Base-by-base conservation (phyloP, 2,888 invertebrate species). In the Oegoconia quadripuncta region DNA sequence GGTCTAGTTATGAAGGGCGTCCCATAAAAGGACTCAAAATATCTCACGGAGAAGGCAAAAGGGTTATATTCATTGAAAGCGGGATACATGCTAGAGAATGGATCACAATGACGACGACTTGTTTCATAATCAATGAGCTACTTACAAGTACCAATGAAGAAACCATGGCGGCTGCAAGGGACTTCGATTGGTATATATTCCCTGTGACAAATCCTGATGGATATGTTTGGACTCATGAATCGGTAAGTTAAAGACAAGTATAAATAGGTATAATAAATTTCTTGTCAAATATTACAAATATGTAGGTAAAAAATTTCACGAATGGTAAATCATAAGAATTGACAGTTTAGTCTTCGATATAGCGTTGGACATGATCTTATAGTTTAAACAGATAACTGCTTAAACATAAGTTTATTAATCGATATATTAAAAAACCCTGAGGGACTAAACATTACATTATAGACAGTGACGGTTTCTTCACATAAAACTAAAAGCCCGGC, bases 121-220 rank as follows among this genome's bases (percentile, higher is more conserved):
- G 91, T 17, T 93, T 86, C 44, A 83, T 93, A 3, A 65, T 89
- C n/a, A 88, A 90, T 52, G 88, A 92, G 51, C 68, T 93, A 3
- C 51, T 92, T 26, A 90, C 89, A n/a, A 91, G 90, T 46, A 54
- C 72, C 1, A 69, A 90, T 44, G 47, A 64, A 0, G 80, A 84
- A 3, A 68, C 88, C 0, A 70, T 70, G 39, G 59, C 75, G 1
- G 79, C 88, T 25, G 90, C 89, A 0, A 74, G 77, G 9, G 83
- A 79, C 41, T 89, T 83, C 54, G 93, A 94, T 56, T 95, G 93
- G 92, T 92, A 93, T 60, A 87, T 95, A 28, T 88, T 94, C 43
- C 94, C 95, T 0, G 89, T 92, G 1, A 87, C 91, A 8, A 95
- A 95, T 65, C 95, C 94, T 16, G 95, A 95, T 73, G 95, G 95